Evolutionary conservation across 2,888 invertebrate genomes (phyloP).

Genomic region (Adineta ricciae): DNA sequence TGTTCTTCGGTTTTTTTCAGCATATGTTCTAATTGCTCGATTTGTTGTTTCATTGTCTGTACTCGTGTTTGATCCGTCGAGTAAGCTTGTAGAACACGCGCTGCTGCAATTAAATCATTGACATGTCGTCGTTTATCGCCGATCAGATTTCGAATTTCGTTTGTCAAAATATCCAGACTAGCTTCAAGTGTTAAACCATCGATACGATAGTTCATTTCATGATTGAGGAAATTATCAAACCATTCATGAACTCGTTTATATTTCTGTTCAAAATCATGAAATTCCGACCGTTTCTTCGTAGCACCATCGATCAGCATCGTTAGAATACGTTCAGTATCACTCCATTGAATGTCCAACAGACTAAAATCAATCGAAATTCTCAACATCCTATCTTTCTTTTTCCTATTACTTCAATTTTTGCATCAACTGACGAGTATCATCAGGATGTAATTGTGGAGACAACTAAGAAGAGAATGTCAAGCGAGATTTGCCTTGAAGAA

Average conservation of each 20-base stretch:
- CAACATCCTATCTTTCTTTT: not conserved
- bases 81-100: not conserved
- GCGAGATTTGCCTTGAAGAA: not conserved
- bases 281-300: not conserved
- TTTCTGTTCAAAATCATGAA: not conserved
- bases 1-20: not conserved
- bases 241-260: not conserved
- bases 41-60: not conserved
- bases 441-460: not conserved
- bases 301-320: not conserved
- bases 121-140: not conserved
- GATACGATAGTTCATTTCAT: conserved; percentile 11
- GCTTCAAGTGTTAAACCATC: conserved; percentile 19
- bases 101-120: not conserved
- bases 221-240: not conserved
- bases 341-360: conserved; percentile 1
- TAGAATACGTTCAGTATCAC: not conserved
- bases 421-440: not conserved
- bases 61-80: not conserved
- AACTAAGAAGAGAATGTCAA: not conserved
- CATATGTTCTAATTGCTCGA: not conserved
- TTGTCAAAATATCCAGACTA: conserved; percentile 9
- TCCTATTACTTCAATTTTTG: not conserved
- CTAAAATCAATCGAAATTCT: not conserved
- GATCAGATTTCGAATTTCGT: not conserved